These are phyloP conservation scores for Otocyon megalotis DNA, from an alignment of 2,113 vertebrate genomes.

Conservation along the genomic window DNA sequence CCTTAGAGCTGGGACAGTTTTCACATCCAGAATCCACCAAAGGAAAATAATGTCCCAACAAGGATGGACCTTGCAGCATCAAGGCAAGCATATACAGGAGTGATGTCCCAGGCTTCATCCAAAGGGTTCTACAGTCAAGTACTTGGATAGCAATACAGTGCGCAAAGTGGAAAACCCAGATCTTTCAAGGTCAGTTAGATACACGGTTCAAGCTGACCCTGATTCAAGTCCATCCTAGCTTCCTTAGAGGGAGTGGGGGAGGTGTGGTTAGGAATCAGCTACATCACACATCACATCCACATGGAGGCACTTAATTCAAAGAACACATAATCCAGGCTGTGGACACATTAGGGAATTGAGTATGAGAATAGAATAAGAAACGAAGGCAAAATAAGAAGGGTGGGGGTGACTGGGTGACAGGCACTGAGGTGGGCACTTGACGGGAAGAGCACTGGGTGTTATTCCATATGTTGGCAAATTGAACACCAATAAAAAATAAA, in stretches of 20 bases:
- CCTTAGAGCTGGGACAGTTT: background rate
- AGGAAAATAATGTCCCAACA: too few relatives aligned
- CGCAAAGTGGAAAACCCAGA: background rate
- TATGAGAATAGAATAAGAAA: background rate
- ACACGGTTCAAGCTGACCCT: too few relatives aligned
- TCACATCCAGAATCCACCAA: background rate
- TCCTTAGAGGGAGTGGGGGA: background rate
- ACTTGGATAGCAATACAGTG: background rate
- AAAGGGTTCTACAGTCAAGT: background rate
- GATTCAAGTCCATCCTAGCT: background rate
- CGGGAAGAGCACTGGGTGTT: too few relatives aligned
- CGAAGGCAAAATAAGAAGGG: background rate
- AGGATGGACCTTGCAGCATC: background rate
- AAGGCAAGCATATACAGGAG: background rate
- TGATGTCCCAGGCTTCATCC: background rate
- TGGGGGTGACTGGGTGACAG: too few relatives aligned
- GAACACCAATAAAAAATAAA: too few relatives aligned
- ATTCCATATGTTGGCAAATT: too few relatives aligned
- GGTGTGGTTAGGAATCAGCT: background rate
- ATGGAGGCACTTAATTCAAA: background rate
- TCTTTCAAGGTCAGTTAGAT: background rate
- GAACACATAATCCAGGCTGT: background rate
- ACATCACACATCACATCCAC: fast-evolving
- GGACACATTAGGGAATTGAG: background rate
- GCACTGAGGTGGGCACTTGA: too few relatives aligned